phyloP scores from a whole-genome alignment of 2,113 vertebrate genomes.

The Falco punctatus region DNA sequence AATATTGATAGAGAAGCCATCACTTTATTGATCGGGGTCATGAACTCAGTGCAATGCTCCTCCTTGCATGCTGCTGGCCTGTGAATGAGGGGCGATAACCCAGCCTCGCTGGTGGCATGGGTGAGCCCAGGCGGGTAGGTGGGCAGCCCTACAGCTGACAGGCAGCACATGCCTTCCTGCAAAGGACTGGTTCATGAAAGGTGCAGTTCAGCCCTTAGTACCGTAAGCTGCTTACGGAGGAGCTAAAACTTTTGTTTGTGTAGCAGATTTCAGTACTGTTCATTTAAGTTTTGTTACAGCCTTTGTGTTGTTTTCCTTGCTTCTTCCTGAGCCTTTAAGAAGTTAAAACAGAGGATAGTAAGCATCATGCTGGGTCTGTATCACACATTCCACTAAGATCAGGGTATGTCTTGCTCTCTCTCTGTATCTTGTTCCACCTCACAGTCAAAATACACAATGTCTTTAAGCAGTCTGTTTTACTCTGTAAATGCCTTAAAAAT shows the following conservation, averaged over 20 bases:
- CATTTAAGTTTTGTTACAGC: neutral
- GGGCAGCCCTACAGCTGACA: neutral
- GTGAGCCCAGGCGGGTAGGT: rapidly evolving
- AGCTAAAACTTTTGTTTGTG: neutral
- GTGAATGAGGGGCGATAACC: neutral
- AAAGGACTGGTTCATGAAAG: neutral
- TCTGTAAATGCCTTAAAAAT: neutral
- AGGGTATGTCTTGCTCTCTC: neutral
- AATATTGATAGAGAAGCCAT: neutral
- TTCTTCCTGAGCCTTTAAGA: neutral
- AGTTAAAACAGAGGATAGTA: neutral
- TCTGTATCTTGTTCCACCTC: neutral
- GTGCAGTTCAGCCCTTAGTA: neutral
- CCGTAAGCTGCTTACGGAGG: neutral
- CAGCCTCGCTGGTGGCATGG: rapidly evolving
- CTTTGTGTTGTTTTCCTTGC: neutral
- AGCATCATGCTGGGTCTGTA: neutral
- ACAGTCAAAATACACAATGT: neutral
- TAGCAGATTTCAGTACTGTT: neutral
- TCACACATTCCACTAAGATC: neutral
- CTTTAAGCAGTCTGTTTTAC: neutral
- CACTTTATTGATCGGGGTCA: neutral
- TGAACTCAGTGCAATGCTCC: neutral
- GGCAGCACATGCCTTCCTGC: neutral
- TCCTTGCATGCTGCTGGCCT: too few relatives aligned